Conservation (phyloP, 2,797 vertebrate species). For the Urocyon cinereoargenteus region DNA sequence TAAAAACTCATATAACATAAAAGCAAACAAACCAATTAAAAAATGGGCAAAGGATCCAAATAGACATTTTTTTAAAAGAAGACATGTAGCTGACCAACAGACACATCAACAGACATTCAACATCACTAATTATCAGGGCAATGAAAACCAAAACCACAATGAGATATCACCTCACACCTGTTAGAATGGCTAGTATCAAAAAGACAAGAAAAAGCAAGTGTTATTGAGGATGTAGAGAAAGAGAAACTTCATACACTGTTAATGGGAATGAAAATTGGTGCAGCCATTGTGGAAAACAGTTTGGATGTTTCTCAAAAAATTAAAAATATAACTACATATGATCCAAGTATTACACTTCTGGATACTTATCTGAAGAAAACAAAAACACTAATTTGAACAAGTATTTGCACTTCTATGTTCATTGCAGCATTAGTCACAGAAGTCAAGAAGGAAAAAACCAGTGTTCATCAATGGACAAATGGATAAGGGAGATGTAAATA, state of each 20-base stretch:
- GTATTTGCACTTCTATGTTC: not conserved
- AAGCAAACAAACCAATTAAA: not conserved
- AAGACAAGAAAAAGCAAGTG: not conserved
- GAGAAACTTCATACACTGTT: not conserved
- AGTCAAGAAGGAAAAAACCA: not conserved
- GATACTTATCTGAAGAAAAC: not conserved
- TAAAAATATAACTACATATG: not conserved
- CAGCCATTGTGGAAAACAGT: not conserved
- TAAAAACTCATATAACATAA: not conserved
- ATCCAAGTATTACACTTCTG: not conserved
- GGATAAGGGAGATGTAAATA: not conserved
- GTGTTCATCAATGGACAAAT: not conserved
- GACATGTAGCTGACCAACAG: not conserved
- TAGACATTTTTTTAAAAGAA: not conserved
- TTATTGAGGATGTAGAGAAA: not conserved
- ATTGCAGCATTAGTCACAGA: not conserved
- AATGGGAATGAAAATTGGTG: not conserved
- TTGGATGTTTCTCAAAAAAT: not conserved
- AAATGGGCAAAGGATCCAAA: not conserved
- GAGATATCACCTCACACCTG: not conserved
- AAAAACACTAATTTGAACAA: not conserved
- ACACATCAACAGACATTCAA: not conserved
- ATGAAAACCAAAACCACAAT: not conserved
- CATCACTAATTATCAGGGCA: not conserved
- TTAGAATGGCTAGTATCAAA: not conserved